Percentiles rank a stretch among this genome's conserved stretches.
phyloP scores from a whole-genome alignment of 1,140 invertebrate species.

The Camponotus vicinus region DNA sequence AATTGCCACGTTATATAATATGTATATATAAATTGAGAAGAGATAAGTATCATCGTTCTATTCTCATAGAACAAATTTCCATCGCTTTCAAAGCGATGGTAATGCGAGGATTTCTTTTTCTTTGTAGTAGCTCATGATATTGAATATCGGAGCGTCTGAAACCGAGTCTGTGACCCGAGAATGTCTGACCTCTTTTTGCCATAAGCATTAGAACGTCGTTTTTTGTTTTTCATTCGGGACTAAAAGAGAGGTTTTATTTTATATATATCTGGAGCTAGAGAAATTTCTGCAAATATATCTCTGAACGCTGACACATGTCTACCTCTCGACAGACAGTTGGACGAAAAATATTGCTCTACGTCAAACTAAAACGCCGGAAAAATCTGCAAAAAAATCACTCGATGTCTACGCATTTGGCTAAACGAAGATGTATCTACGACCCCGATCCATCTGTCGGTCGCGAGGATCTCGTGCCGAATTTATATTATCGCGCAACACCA shows the following conservation, averaged over 20 bases:
- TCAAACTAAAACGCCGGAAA: not conserved
- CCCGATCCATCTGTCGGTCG: not conserved
- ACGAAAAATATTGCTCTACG: not conserved
- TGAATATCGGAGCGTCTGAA: not conserved
- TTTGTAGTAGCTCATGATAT: not conserved
- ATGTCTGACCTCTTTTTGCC: not conserved
- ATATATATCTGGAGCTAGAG: not conserved
- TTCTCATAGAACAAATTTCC: not conserved
- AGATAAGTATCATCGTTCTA: not conserved
- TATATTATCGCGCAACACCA: not conserved
- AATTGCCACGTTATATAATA: not conserved
- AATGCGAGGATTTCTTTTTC: not conserved
- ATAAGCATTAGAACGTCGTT: not conserved
- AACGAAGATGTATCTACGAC: not conserved
- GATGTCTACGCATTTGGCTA: not conserved
- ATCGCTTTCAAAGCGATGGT: not conserved
- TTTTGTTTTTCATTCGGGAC: not conserved
- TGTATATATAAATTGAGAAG: not conserved
- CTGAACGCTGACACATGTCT: not conserved
- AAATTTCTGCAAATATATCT: conserved; percentile 8
- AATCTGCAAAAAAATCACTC: not conserved
- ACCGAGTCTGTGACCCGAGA: conserved; percentile 13
- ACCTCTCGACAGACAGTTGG: not conserved
- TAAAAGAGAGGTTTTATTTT: not conserved
- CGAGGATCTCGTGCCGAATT: not conserved